Conservation (phyloP, 1,140 invertebrate species). For the Anthonomus grandis region DNA sequence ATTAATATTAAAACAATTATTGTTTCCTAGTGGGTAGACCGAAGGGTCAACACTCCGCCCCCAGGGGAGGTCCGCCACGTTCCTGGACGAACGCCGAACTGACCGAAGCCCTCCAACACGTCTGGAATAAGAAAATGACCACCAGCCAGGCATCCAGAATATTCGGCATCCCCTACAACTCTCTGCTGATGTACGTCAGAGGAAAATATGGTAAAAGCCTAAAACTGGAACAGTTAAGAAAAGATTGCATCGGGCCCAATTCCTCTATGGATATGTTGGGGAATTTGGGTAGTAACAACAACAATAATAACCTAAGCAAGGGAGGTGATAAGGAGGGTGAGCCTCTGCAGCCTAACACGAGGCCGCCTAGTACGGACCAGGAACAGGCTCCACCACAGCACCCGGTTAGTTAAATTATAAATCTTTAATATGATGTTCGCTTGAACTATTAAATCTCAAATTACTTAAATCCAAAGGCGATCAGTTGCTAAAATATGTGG, state of each 20-base stretch:
- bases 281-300: constrained; percentile 66
- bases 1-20: background rate
- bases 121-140: constrained; percentile 94
- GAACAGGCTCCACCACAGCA: constrained; percentile 52
- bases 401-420: constrained; percentile 46
- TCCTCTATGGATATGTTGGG: constrained; percentile 62
- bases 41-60: constrained; percentile 85
- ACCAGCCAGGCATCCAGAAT: constrained; percentile 85
- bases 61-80: constrained; percentile 79
- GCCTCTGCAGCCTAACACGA: constrained; percentile 50
- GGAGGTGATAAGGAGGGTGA: constrained; percentile 45
- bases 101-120: constrained; percentile 82
- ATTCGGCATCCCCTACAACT: constrained; percentile 89
- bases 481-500: too few species aligned
- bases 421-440: too few species aligned
- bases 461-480: too few species aligned
- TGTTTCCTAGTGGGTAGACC: constrained; percentile 60
- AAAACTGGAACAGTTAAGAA: constrained; percentile 80
- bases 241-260: constrained; percentile 73
- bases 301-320: constrained; percentile 60
- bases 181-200: constrained; percentile 86
- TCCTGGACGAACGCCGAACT: constrained; percentile 89
- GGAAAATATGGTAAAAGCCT: constrained; percentile 88
- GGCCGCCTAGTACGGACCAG: constrained; percentile 60
- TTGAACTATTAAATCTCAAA: too few species aligned